Evolutionary conservation across 2,888 invertebrate species (phyloP), one percentile per base, ranked within the genome.

Genomic region (Aspidiotus destructor): DNA sequence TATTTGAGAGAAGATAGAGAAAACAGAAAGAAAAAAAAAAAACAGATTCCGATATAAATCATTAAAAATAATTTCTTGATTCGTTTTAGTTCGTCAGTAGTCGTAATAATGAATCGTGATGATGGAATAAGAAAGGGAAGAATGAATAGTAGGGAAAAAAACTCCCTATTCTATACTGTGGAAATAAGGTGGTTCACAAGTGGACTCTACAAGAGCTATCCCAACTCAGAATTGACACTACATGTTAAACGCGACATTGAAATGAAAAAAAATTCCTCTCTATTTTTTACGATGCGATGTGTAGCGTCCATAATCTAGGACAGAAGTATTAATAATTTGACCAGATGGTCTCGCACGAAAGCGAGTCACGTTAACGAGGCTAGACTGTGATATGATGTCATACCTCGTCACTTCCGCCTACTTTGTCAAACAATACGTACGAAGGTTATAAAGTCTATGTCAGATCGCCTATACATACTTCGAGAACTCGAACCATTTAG

Each of bases 391-490:
- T 60, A 67, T 67, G 67, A 67, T 57, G 57, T 67, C 67, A 67
- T 67, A 40, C 67, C 67, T 58, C 67, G 48, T 67, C 58, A 67
- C 67, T 67, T 67, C 67, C 67, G 67, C 67, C 67, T 67, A 67
- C 67, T 67, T 44, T 44, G 16, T 28, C 16, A 28, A 11, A 58
- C 16, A 28, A 28, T 28, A 28, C 58, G 13, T 13, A 28, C 13
- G 16, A 28, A 58, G 16, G 10, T 58, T 16, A 13, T 40, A 40
- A 13, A 17, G 6, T 40, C 58, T 17, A 16, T 28, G 58, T 58
- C 67, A 58, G 44, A 44, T 42, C 57, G 57, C 28, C 28, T 28
- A 28, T 28, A 28, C 28, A 5, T 28, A 28, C 28, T 28, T 28
- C 28, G 5, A 28, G 28, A 28, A 28, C 28, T 28, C 28, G 28